phyloP scores from a whole-genome alignment of 2,888 invertebrate species.

The Lepidonotus clava region DNA sequence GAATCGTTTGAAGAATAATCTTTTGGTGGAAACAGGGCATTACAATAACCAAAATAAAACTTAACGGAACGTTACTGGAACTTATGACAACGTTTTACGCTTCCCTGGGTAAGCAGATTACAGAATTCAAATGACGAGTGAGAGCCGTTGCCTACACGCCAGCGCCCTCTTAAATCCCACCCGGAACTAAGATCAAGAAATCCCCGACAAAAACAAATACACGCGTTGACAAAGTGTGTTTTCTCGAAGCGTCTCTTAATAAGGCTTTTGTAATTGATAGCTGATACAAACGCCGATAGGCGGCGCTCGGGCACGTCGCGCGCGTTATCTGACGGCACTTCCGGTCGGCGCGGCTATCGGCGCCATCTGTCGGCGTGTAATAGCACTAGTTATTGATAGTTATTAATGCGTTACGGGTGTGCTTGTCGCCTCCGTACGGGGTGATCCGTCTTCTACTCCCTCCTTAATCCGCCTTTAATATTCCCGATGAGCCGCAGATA shows the following conservation, averaged over 20 bases:
- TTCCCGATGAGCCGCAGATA: conserved; percentile 11
- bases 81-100: no score
- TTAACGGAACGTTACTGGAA: no score
- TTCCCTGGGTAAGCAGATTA: no score
- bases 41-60: no score
- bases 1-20: no score
- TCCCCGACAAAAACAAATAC: no score
- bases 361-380: conserved; percentile 29
- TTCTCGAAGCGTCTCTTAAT: not conserved
- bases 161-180: no score
- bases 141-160: no score
- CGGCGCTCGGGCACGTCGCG: not conserved
- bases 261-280: not conserved
- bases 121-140: no score
- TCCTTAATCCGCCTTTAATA: conserved; percentile 23
- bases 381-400: conserved; percentile 48
- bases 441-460: not conserved
- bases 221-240: no score
- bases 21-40: no score
- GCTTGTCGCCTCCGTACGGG: not conserved
- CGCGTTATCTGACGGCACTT: conserved; percentile 40
- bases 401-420: conserved; percentile 39
- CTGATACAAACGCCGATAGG: not conserved
- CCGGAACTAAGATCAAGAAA: no score
- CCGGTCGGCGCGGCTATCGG: not conserved